Percentiles rank a stretch among this genome's conserved stretches.
Evolutionary conservation across 2,797 vertebrate genomes (phyloP).

Genomic region (Poecilia velifera): DNA sequence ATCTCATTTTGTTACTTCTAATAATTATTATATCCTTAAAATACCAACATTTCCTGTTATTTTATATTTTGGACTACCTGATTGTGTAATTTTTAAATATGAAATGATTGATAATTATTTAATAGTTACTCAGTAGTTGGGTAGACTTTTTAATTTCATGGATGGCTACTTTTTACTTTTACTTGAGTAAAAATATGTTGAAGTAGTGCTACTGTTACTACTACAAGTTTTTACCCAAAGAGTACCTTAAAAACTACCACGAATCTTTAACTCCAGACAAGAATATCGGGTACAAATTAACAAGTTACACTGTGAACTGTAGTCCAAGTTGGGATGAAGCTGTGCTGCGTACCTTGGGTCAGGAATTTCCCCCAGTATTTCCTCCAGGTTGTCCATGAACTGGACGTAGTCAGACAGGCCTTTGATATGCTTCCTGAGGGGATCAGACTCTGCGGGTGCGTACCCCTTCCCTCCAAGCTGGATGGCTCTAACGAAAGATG

Average conservation of each 20-base stretch:
- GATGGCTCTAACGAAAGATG: constrained; percentile 89
- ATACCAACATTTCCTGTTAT: no score
- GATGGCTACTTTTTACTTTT: no score
- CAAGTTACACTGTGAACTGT: neutral
- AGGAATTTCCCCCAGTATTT: constrained; percentile 88
- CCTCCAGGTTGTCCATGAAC: constrained; percentile 91
- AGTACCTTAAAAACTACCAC: neutral
- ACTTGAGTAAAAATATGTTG: no score
- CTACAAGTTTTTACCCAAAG: no score
- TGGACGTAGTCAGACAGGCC: constrained; percentile 88
- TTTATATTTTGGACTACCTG: no score
- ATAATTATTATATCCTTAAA: no score
- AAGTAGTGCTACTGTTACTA: no score
- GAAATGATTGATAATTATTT: no score
- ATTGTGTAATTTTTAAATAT: no score
- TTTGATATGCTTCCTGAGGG: constrained; percentile 88
- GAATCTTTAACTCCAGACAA: neutral
- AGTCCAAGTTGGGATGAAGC: neutral
- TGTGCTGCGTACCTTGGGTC: constrained; percentile 86
- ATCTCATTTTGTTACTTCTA: no score
- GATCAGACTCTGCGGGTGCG: constrained; percentile 86
- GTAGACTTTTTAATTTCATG: no score
- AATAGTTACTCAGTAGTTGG: no score
- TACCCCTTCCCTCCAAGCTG: constrained; percentile 93
- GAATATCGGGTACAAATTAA: neutral